phyloP scores from a whole-genome alignment of 2,113 vertebrate species.

The Phocoena phocoena region DNA sequence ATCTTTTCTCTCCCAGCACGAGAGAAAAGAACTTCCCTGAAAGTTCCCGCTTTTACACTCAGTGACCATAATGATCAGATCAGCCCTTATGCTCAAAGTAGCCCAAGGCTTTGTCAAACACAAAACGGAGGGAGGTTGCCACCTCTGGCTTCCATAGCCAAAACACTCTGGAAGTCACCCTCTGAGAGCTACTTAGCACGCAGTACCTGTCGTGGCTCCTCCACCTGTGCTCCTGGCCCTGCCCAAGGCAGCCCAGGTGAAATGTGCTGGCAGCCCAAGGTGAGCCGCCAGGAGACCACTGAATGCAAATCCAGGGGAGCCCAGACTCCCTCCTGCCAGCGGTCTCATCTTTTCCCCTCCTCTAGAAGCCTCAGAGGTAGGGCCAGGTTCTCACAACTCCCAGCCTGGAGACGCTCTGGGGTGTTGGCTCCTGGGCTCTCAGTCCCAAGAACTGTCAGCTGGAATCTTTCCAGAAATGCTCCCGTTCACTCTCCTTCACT shows the following conservation, averaged over 20 bases:
- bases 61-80: neutral
- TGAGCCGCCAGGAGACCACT: neutral
- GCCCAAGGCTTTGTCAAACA: neutral
- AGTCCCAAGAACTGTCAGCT: neutral
- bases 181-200: accelerated
- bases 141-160: neutral
- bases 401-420: too few relatives aligned
- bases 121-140: neutral
- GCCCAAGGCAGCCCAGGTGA: neutral
- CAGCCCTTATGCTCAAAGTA: neutral
- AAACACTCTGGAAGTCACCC: neutral
- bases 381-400: neutral
- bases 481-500: neutral
- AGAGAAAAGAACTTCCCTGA: neutral
- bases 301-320: neutral
- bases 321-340: neutral
- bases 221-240: neutral
- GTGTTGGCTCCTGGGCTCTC: neutral
- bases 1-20: neutral
- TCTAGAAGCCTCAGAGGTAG: neutral
- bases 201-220: neutral
- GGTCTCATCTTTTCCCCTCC: too few relatives aligned
- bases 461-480: neutral
- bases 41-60: neutral
- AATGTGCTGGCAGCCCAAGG: neutral